These are phyloP conservation scores for Forpus xanthops DNA, from an alignment of 2,797 vertebrate species.

Conservation along the genomic window DNA sequence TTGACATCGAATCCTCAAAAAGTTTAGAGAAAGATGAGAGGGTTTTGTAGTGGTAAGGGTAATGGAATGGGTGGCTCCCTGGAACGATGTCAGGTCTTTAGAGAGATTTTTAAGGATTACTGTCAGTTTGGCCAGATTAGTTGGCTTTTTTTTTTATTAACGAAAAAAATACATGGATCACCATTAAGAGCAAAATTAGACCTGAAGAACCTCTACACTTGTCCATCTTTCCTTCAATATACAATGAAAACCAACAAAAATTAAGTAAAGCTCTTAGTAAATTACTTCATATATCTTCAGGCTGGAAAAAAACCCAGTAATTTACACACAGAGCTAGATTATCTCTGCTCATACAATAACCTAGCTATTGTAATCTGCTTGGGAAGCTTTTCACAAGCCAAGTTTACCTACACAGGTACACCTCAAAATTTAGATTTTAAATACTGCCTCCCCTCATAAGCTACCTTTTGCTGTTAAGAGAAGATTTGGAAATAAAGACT, in stretches of 20 bases:
- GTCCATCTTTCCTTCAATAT: neutral
- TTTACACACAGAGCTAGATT: neutral
- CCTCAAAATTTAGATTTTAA: neutral
- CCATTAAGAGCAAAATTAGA: neutral
- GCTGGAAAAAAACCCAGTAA: neutral
- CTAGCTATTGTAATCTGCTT: neutral
- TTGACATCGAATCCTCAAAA: fast-evolving
- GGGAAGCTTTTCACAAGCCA: neutral
- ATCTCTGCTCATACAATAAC: neutral
- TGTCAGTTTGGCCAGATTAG: neutral
- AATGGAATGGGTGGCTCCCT: neutral
- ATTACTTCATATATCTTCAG: neutral
- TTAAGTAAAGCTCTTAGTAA: neutral
- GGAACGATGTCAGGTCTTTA: neutral
- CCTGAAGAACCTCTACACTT: neutral
- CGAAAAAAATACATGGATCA: neutral
- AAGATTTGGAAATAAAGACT: neutral
- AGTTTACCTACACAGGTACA: neutral
- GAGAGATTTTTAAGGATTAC: neutral
- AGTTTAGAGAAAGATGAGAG: neutral
- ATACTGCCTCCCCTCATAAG: neutral
- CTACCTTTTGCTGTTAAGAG: neutral
- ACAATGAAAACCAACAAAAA: neutral
- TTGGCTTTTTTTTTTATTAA: neutral
- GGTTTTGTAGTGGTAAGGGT: neutral